Evolutionary conservation across 2,113 vertebrate species (phyloP).

Genomic region (Galeopterus variegatus): DNA sequence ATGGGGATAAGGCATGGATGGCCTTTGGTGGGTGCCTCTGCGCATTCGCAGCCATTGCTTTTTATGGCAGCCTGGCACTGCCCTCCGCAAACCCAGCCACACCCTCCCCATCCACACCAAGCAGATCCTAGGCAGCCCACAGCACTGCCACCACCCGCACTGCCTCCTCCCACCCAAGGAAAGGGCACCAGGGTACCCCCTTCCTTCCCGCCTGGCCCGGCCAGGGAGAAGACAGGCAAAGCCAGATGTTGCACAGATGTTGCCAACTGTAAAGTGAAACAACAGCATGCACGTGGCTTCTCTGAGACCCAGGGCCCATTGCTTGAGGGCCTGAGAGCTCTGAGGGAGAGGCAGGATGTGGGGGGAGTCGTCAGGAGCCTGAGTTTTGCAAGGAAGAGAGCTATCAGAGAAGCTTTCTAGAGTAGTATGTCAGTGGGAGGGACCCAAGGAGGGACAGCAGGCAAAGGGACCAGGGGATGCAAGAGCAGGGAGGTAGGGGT

Average conservation of each 20-base stretch:
- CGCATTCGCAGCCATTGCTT: not conserved
- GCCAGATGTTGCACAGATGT: conserved; percentile 73
- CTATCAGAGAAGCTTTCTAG: not conserved
- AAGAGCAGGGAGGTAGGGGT: not conserved
- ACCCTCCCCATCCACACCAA: not conserved
- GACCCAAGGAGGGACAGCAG: not conserved
- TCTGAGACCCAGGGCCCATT: not conserved
- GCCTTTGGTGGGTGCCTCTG: not conserved
- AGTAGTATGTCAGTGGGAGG: not conserved
- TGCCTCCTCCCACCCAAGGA: not conserved
- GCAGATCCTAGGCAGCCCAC: not conserved
- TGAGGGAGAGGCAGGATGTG: not conserved
- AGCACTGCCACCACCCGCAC: not conserved
- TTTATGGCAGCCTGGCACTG: not conserved
- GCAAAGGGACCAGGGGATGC: not conserved
- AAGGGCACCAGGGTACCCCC: not conserved
- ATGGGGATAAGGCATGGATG: not conserved
- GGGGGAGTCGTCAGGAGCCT: not conserved
- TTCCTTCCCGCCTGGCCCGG: not conserved
- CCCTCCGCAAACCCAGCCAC: not conserved
- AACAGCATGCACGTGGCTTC: not conserved
- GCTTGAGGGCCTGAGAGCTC: not conserved
- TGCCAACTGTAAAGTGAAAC: not conserved
- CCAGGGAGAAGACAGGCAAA: conserved; percentile 17
- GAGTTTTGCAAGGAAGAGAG: not conserved